Evolutionary conservation across 2,113 vertebrate species (phyloP), one percentile per base, ranked within the genome.

Genomic region (Odocoileus virginianus): DNA sequence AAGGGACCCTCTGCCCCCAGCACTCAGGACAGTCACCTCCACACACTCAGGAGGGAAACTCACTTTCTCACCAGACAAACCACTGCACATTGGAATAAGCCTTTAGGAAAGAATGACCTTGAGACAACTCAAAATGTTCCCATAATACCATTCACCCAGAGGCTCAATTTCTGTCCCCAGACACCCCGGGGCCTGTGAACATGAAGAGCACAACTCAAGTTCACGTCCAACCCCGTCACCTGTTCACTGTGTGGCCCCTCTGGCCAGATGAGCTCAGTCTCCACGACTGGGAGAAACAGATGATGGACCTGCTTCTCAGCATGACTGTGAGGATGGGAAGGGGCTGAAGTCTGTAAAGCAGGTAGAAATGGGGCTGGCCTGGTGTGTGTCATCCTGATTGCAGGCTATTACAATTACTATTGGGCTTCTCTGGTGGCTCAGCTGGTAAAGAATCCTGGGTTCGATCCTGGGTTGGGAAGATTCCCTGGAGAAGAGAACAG

Each of bases 381-480:
- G 28, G 10, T 33, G 11, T 0, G 15, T 11, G 45, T 16, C 13
- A 78, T 50, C 10, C 78, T 25, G 43, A 11, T 3, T 52, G 3
- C 12, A 2, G 33, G 28, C 43, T n/a, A 11, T 15, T 5, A 3
- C 0, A 45, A 45, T 19, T 4, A 19, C 10, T 8, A 13, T 14
- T 30, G 16, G 7, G 33, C 61, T 19, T 19, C 14, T 16, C n/a
- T 36, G 64, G n/a, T 11, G 64, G n/a, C n/a, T 71, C n/a, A 23
- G 67, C 19, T 23, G 19, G 67, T 40, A 6, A 71, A 40, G 67
- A 71, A 36, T 40, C 67, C 67, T 40, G 67, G 67, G 10, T 36
- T 23, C 10, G 2, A 3, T 12, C n/a, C 19, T 23, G 67, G 67
- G 67, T 71, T 1, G 19, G 19, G 67, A 40, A 71, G 67, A 23